These are phyloP conservation scores for Sapajus apella DNA, from an alignment of 2,113 vertebrate species.

Conservation along the genomic window DNA sequence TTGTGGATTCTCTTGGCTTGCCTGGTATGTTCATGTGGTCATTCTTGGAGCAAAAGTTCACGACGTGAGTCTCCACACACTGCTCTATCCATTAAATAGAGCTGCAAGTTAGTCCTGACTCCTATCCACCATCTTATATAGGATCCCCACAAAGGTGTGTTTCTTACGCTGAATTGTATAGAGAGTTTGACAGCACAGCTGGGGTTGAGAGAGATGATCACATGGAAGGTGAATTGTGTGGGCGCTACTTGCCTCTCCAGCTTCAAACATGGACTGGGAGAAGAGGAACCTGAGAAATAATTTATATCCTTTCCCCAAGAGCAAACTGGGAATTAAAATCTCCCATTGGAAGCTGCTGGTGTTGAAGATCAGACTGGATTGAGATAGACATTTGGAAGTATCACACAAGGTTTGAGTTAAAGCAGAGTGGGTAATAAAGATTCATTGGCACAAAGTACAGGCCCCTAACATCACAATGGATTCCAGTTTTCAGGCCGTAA, in stretches of 20 bases:
- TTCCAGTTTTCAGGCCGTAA: neutral
- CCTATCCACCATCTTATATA: too few relatives aligned
- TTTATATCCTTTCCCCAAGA: neutral
- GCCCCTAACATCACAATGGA: neutral
- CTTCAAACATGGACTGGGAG: accelerated
- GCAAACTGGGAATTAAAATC: neutral
- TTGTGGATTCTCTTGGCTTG: too few relatives aligned
- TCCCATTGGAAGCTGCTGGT: neutral
- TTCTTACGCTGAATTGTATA: neutral
- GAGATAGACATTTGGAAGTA: neutral
- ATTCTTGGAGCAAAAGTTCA: too few relatives aligned
- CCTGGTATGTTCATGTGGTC: too few relatives aligned
- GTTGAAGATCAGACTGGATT: neutral
- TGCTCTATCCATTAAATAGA: too few relatives aligned
- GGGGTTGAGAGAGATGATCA: neutral
- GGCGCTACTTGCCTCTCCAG: neutral
- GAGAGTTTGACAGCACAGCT: neutral
- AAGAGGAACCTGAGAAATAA: neutral
- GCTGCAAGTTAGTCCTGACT: too few relatives aligned
- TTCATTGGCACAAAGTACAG: neutral
- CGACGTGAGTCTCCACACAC: too few relatives aligned
- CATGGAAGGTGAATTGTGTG: neutral
- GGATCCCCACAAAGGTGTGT: too few relatives aligned
- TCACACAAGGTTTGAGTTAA: neutral
- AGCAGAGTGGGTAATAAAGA: neutral